Evolutionary conservation across 2,888 invertebrate species (phyloP), one percentile per base, ranked within the genome.

Genomic region (Caenorhabditis zanzibari): DNA sequence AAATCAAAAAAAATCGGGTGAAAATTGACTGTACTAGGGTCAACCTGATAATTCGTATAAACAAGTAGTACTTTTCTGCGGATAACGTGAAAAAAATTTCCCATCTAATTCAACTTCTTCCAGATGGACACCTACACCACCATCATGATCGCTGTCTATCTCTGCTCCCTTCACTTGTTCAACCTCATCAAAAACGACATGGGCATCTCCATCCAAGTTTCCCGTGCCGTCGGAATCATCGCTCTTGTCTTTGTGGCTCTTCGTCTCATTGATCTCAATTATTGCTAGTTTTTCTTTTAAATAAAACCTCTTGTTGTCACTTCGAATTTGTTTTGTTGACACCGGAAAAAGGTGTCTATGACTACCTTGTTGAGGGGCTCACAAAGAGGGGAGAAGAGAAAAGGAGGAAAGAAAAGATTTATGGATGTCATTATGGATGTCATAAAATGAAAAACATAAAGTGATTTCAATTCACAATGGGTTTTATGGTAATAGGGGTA

Each of bases 221-320:
- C 61, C 16, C 61, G 59, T 6, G 9, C 38, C 24, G 3, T 73
- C 26, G 49, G 35, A 7, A 3, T 28, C 24, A 24, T 61, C 1
- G 49, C 72, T 6, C n/a, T 73, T 9, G 14, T 61, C 26, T 73
- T 73, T n/a, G 49, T 61, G 10, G 12, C 49, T n/a, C 61, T 73
- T 38, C 72, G 72, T 26, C 7, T 59, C 19, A 19, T 61, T 10
- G 72, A 73, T 61, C 35, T 35, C 19, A 35, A 16, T 24, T 73
- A 49, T 22, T 73, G 72, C 22, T 73, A 19, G 52, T n/a, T 16
- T n/a, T 35, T 35, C n/a, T n/a, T 32, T 7, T 12, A 3, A 54
- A 54, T 54, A 14, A 54, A 54, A 1, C 19, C 49, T n/a, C 19
- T 19, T 10, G 6, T 10, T 38, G 49, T 49, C 49, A 22, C 49